A percentile compares a stretch with the other conserved stretches of the same genome.
phyloP scores from a whole-genome alignment of 2,888 invertebrate species.

The Germaria angustata region DNA sequence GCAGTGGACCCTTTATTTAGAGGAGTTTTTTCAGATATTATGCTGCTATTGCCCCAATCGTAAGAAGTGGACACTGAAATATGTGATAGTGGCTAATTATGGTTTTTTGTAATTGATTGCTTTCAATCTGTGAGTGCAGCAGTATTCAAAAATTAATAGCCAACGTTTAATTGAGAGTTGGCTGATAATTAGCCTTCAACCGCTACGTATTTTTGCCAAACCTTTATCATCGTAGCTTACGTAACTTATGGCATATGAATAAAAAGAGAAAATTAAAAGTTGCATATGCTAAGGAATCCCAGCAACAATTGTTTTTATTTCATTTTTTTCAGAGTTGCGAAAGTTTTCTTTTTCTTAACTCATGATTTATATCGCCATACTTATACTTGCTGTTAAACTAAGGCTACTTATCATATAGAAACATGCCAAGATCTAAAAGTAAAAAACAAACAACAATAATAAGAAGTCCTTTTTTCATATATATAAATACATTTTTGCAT shows the following conservation, averaged over 20 bases:
- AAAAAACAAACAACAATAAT: conserved; percentile 65
- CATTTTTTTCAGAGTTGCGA: background rate
- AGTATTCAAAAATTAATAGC: no score
- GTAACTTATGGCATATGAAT: background rate
- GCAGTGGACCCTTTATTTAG: no score
- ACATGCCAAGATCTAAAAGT: conserved; percentile 60
- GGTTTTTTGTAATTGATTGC: no score
- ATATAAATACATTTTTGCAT: conserved; percentile 21
- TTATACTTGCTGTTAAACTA: conserved; percentile 36
- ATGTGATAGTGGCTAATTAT: no score
- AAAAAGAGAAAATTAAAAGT: background rate
- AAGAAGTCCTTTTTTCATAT: conserved; percentile 44
- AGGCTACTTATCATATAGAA: conserved; percentile 44
- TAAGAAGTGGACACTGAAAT: no score
- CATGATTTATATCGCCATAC: conserved; percentile 61
- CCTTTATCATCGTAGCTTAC: background rate
- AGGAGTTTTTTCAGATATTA: no score
- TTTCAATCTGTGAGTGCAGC: no score
- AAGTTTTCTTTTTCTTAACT: background rate
- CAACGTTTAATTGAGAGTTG: no score
- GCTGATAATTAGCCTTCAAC: no score
- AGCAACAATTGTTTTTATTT: conserved; percentile 39
- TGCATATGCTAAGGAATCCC: background rate
- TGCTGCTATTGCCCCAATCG: no score
- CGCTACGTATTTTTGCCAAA: no score